Evolutionary conservation across 2,888 invertebrate species (phyloP).

Genomic region (Taphrorychus bicolor): DNA sequence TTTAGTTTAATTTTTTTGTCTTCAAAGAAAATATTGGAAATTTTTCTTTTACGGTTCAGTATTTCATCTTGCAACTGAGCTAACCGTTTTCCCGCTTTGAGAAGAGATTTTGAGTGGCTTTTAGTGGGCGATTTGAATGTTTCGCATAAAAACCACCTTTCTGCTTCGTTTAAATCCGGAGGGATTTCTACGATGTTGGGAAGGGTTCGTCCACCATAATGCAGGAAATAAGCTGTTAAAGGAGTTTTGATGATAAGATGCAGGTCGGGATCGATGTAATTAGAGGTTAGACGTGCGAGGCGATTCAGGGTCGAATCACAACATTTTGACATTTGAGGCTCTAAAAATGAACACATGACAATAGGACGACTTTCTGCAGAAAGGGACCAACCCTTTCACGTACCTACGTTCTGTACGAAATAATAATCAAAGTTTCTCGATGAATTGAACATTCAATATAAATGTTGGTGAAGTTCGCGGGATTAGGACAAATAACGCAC

Average conservation of each 20-base stretch:
- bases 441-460: too few species aligned
- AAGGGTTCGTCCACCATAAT: conserved; percentile 35
- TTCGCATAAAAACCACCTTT: background rate
- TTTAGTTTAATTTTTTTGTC: background rate
- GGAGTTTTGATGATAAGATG: conserved; percentile 34
- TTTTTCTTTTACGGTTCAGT: background rate
- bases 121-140: background rate
- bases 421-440: too few species aligned
- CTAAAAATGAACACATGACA: background rate
- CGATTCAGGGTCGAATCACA: background rate
- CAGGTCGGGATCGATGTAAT: conserved; percentile 42
- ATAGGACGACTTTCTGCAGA: too few species aligned
- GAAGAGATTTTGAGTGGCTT: background rate
- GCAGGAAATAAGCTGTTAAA: background rate
- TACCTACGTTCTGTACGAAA: too few species aligned
- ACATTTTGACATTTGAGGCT: background rate
- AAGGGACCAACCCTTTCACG: too few species aligned
- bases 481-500: too few species aligned
- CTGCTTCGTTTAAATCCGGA: background rate
- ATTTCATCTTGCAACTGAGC: background rate
- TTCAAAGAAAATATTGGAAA: background rate
- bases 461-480: too few species aligned
- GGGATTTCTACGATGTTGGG: conserved; percentile 29
- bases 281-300: conserved; percentile 15
- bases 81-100: background rate